Evolutionary conservation across 2,888 invertebrate species (phyloP).

Genomic region (Pogonocherus hispidulus): DNA sequence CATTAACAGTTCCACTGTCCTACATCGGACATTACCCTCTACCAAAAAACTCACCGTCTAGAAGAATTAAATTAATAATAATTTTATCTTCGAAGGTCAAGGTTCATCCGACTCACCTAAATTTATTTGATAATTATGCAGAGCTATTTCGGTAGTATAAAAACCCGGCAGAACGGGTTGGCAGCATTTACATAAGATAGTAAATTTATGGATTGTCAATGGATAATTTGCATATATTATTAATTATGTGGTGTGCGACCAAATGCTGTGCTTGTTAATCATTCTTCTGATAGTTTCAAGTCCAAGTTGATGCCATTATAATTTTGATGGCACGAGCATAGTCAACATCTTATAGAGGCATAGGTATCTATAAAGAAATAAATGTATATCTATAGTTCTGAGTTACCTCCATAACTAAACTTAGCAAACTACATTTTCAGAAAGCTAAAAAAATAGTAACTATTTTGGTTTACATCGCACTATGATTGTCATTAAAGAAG

Average conservation of each 20-base stretch:
- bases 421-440: no score
- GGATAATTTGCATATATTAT: slow-evolving; percentile 13
- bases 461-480: no score
- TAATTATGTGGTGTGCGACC: slow-evolving; percentile 1
- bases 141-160: not conserved
- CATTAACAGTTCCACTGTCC: not conserved
- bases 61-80: slow-evolving; percentile 5
- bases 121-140: slow-evolving; percentile 13
- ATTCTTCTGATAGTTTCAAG: no score
- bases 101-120: not conserved
- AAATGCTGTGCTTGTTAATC: no score
- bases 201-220: not conserved
- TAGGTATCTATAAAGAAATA: no score
- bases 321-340: no score
- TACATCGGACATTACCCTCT: slow-evolving; percentile 5
- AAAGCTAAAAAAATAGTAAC: no score
- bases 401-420: no score
- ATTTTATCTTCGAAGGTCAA: slow-evolving; percentile 1
- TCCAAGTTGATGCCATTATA: no score
- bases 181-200: slow-evolving; percentile 3
- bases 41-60: not conserved
- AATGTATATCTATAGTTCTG: no score
- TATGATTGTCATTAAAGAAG: no score
- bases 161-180: not conserved
- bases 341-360: no score